Evolutionary conservation across 2,888 invertebrate genomes (phyloP), one percentile per base, ranked within the genome.

Genomic region (Campaea margaritaria): DNA sequence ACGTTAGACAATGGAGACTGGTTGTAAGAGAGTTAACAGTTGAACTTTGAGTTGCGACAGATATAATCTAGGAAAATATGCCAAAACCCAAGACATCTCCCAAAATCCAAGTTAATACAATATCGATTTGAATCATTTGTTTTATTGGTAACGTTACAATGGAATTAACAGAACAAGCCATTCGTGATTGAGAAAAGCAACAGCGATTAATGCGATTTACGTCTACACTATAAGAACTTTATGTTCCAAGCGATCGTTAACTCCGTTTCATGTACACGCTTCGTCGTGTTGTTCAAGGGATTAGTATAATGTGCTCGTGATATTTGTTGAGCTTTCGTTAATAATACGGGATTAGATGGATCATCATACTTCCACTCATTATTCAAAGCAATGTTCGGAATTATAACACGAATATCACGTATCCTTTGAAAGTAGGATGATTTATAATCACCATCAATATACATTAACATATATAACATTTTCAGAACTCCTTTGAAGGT

Each of bases 341-440:
- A 58, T 64, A 68, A 59, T 63, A 54, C 55, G 21, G 49, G 59
- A 63, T 69, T 62, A 64, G 31, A 46, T 27, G 16, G 60, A 63
- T 65, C 41, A 51, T 58, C 43, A 44, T 51, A 54, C 49, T 46
- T 34, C 50, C 42, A 45, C 42, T 61, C 47, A 59, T 64, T 69
- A 65, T 67, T 68, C 60, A 62, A 42, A 53, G 43, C 51, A 47
- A 50, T 61, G 52, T 58, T 55, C 45, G 21, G 48, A 51, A 58
- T 62, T 10, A 51, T 61, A 62, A 53, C 51, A 63, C 11, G 16
- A 58, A 55, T 54, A 58, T 53, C 49, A 58, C 52, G 16, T 42
- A 53, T 49, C 38, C 39, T 46, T 34, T 44, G 49, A 59, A 14
- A 11, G 13, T 39, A 4, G 8, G 8, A 13, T 4, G 39, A 13